Evolutionary conservation across 1,140 invertebrate genomes (phyloP).

Genomic region (Trichoplusia ni): DNA sequence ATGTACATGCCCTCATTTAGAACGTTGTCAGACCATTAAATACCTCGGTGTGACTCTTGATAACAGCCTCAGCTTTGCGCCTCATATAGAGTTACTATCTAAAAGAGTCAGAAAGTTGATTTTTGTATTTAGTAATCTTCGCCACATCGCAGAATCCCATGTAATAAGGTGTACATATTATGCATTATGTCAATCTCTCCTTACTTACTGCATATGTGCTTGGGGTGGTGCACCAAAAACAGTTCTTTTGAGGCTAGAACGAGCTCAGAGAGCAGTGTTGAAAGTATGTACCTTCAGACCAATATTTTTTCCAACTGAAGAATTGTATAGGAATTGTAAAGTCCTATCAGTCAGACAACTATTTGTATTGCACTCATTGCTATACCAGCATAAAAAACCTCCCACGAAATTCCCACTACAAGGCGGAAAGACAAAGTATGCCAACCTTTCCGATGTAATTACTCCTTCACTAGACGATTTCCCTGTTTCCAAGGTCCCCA

Average conservation of each 20-base stretch:
- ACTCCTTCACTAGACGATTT: neutral
- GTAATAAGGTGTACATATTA: neutral
- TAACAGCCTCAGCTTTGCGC: neutral
- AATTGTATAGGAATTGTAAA: neutral
- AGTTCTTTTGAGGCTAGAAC: neutral
- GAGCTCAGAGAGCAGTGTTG: neutral
- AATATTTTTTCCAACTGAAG: neutral
- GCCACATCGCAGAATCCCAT: neutral
- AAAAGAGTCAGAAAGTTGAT: neutral
- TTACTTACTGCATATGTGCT: neutral
- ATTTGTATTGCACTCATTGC: neutral
- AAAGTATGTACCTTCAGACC: neutral
- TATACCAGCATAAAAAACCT: neutral
- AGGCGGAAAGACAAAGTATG: neutral
- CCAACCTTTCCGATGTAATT: neutral
- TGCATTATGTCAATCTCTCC: neutral
- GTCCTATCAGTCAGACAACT: neutral
- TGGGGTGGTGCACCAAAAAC: slow-evolving; percentile 1
- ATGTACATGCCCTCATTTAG: neutral
- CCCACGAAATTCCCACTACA: neutral
- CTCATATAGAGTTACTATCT: neutral
- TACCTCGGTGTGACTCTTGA: neutral
- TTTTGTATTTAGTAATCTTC: neutral
- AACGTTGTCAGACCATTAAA: neutral
- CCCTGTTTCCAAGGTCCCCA: neutral